Evolutionary conservation across 2,113 vertebrate species (phyloP).

Genomic region (Sakesphorus luctuosus): DNA sequence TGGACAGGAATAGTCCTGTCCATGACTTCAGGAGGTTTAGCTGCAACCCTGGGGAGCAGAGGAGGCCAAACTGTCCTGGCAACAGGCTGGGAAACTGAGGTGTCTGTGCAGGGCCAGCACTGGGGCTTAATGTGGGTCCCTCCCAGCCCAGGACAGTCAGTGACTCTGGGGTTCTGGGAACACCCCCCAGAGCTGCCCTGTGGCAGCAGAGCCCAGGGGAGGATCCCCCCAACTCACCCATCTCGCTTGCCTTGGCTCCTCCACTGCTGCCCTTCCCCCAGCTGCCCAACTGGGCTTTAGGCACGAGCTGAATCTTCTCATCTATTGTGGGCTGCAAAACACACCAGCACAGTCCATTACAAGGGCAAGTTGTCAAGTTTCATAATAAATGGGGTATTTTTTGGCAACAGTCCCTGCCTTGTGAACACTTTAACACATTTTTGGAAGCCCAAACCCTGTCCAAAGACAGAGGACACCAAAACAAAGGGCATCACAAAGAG

Average conservation of each 20-base stretch:
- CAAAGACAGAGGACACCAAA: background rate
- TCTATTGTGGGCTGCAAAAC: slow-evolving; percentile 91
- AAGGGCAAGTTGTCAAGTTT: rapidly evolving
- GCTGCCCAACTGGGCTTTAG: slow-evolving; percentile 92
- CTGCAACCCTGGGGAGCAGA: background rate
- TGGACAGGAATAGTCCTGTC: background rate
- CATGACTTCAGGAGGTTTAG: background rate
- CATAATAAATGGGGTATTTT: background rate
- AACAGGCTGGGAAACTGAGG: background rate
- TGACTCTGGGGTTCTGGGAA: background rate
- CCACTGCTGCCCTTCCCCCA: slow-evolving; percentile 99
- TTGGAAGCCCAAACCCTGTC: background rate
- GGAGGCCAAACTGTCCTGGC: background rate
- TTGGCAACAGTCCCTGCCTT: background rate
- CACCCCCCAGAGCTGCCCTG: background rate
- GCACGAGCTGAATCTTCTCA: slow-evolving; percentile 98
- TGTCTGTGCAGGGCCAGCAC: background rate
- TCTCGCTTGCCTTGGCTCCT: slow-evolving; percentile 93
- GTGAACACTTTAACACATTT: background rate
- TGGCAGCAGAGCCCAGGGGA: background rate
- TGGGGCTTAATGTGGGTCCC: background rate
- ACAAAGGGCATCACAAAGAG: background rate
- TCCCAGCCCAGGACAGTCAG: background rate
- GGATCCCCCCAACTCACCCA: slow-evolving; percentile 77
- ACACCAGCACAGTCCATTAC: background rate